Percentiles rank a stretch among this genome's conserved stretches.
Evolutionary conservation across 2,797 vertebrate species (phyloP).

Genomic region (Siniperca undulata): DNA sequence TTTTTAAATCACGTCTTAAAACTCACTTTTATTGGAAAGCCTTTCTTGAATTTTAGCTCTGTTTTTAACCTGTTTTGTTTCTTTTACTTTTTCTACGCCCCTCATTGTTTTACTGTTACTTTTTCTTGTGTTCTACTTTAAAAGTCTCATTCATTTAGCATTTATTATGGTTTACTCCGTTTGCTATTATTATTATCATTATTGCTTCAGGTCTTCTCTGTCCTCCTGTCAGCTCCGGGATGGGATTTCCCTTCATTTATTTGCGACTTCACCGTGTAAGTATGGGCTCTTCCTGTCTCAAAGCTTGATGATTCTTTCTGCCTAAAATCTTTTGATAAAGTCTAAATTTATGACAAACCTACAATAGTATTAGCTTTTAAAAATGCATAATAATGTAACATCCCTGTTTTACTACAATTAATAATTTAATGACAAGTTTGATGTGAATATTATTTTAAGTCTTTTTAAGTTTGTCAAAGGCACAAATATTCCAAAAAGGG

Average conservation of each 20-base stretch:
- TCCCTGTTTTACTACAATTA: conserved; percentile 34
- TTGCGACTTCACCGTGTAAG: not conserved
- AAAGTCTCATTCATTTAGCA: not conserved
- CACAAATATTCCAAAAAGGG: conserved; percentile 43
- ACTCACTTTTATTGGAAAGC: not conserved
- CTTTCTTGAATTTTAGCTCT: not conserved
- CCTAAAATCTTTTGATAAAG: conserved; percentile 4
- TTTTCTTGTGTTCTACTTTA: not conserved
- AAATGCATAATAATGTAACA: conserved; percentile 17
- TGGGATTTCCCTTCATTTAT: not conserved
- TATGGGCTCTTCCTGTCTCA: not conserved
- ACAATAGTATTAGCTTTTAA: not conserved
- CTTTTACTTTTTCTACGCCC: not conserved
- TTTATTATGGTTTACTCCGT: not conserved
- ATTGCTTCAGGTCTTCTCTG: not conserved
- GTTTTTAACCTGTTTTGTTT: not conserved
- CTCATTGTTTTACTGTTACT: not conserved
- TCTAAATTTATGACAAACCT: not conserved
- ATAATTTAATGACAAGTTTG: conserved; percentile 40
- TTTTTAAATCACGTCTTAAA: not conserved
- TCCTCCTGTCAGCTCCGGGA: not conserved
- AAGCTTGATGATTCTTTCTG: not conserved
- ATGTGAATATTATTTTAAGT: conserved; percentile 61
- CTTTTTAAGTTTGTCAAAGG: conserved; percentile 61
- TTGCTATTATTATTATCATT: not conserved